These are phyloP conservation scores for Pollenia amentaria DNA, from an alignment of 2,888 invertebrate species.

Conservation along the genomic window DNA sequence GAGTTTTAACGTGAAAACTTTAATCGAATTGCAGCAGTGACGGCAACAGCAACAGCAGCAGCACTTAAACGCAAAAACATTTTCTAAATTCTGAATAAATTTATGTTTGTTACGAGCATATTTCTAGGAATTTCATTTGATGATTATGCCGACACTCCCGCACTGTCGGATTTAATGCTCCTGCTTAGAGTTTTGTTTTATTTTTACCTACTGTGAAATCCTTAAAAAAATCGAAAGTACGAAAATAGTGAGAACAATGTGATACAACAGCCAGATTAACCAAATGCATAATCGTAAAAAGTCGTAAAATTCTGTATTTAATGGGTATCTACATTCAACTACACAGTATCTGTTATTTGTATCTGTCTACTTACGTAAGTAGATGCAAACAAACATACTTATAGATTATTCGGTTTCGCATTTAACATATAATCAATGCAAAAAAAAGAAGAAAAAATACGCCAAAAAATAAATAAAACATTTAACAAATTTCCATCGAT, in stretches of 20 bases:
- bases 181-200: neutral
- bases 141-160: constrained; percentile 67
- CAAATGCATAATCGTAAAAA: constrained; percentile 59
- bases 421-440: constrained; percentile 49
- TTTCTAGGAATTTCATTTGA: constrained; percentile 66
- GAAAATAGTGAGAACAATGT: constrained; percentile 34
- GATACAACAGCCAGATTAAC: constrained; percentile 38
- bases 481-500: constrained; percentile 31
- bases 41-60: constrained; percentile 16
- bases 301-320: constrained; percentile 54
- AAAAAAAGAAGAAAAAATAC: constrained; percentile 1
- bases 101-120: neutral
- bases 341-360: constrained; percentile 32
- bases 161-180: constrained; percentile 23
- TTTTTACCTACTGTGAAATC: constrained; percentile 49
- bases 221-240: constrained; percentile 1
- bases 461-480: neutral
- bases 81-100: constrained; percentile 43
- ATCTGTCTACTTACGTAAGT: constrained; percentile 16
- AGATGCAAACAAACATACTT: constrained; percentile 8
- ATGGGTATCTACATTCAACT: constrained; percentile 6
- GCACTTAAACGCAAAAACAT: constrained; percentile 42
- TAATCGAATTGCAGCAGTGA: constrained; percentile 35
- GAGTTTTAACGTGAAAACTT: constrained; percentile 32
- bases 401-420: constrained; percentile 34